Evolutionary conservation across 2,888 invertebrate species (phyloP).

Genomic region (Pollenia angustigena): DNA sequence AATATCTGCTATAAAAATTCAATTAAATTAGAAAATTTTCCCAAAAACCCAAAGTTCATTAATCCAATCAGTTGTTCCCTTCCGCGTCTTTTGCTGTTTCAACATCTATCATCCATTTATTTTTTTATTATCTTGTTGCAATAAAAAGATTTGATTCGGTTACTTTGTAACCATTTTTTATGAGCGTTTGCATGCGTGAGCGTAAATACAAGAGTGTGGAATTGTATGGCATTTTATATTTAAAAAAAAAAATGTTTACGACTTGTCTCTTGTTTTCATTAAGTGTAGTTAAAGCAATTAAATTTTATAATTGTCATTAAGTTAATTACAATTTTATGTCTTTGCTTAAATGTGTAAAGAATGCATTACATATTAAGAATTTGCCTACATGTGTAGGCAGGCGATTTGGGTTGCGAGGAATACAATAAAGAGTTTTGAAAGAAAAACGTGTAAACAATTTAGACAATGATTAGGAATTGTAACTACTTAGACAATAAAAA

Average conservation of each 20-base stretch:
- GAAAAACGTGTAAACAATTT: slow-evolving; percentile 40
- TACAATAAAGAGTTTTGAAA: not conserved
- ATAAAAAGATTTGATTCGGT: slow-evolving; percentile 34
- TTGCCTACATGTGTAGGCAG: not conserved
- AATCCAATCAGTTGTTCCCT: not conserved
- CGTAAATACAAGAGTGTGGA: not conserved
- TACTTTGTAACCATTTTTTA: slow-evolving; percentile 46
- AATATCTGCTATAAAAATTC: slow-evolving; percentile 7
- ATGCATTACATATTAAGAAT: slow-evolving; percentile 40
- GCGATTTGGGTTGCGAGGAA: not conserved
- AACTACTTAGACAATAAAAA: not conserved
- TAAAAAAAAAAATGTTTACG: slow-evolving; percentile 48
- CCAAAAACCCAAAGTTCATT: not conserved
- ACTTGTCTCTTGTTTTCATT: slow-evolving; percentile 60
- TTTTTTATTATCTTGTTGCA: slow-evolving; percentile 5
- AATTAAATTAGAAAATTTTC: not conserved
- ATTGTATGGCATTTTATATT: slow-evolving; percentile 28
- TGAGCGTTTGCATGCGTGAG: not conserved
- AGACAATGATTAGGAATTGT: not conserved
- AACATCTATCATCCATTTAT: slow-evolving; percentile 10
- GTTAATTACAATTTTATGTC: slow-evolving; percentile 66
- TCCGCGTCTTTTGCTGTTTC: not conserved
- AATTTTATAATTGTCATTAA: slow-evolving; percentile 70
- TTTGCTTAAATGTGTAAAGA: slow-evolving; percentile 51
- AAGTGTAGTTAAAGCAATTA: slow-evolving; percentile 71